Evolutionary conservation across 1,140 invertebrate genomes (phyloP).

Genomic region (Aphidius ervi): DNA sequence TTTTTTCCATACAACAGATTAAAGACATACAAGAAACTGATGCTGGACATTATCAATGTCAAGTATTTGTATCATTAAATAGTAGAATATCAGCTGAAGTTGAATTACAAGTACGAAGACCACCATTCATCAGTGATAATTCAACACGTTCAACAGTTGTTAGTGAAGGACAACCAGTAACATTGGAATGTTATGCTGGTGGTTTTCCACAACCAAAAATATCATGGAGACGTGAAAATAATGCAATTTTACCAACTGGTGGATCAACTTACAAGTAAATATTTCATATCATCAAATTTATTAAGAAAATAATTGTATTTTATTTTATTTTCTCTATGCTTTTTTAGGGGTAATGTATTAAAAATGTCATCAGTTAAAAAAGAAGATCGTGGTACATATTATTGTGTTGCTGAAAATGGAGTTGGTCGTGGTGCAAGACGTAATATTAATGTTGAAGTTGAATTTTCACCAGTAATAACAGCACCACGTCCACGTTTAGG

Average conservation of each 20-base stretch:
- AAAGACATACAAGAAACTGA: slow-evolving; percentile 94
- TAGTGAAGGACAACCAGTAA: slow-evolving; percentile 73
- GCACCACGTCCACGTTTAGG: slow-evolving; percentile 75
- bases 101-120: slow-evolving; percentile 75
- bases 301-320: background rate
- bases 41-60: slow-evolving; percentile 82
- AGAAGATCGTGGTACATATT: slow-evolving; percentile 87
- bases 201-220: slow-evolving; percentile 79
- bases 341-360: slow-evolving; percentile 69
- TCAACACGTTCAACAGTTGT: slow-evolving; percentile 83
- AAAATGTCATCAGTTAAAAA: slow-evolving; percentile 77
- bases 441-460: slow-evolving; percentile 86
- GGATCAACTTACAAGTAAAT: slow-evolving; percentile 67
- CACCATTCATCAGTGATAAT: slow-evolving; percentile 89
- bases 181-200: slow-evolving; percentile 82
- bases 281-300: background rate
- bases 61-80: slow-evolving; percentile 73
- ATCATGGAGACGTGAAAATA: slow-evolving; percentile 89
- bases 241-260: slow-evolving; percentile 85
- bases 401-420: slow-evolving; percentile 89
- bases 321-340: background rate
- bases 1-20: slow-evolving; percentile 56
- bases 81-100: slow-evolving; percentile 81
- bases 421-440: slow-evolving; percentile 78
- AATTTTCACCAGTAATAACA: slow-evolving; percentile 81